Evolutionary conservation across 30 jellyfish, hydroid and myxozoan species (phyloP).

Genomic region (Hydra vulgaris): DNA sequence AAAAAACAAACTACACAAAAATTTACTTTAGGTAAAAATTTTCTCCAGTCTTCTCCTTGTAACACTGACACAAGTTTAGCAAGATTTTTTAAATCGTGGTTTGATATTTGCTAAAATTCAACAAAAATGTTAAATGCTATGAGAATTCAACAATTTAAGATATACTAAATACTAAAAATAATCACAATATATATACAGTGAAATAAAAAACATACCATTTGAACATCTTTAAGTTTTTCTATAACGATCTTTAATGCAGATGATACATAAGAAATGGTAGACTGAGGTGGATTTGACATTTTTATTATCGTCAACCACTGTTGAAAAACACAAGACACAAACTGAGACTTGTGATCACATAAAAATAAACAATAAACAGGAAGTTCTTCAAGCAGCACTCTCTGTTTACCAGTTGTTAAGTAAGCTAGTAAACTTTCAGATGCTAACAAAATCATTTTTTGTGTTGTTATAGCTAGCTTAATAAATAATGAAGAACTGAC

Average conservation of each 20-base stretch:
- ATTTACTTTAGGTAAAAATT: no score
- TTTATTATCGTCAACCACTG: constrained; percentile 17
- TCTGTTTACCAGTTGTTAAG: constrained; percentile 15
- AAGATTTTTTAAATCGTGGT: no score
- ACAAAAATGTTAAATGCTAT: no score
- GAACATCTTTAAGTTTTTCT: not conserved
- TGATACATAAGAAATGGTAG: constrained; percentile 15
- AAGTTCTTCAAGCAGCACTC: constrained; percentile 19
- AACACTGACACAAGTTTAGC: no score
- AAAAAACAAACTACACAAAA: no score
- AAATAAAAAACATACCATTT: no score
- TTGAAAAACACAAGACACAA: constrained; percentile 6
- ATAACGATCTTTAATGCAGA: constrained; percentile 1
- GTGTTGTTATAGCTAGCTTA: not conserved
- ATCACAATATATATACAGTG: no score
- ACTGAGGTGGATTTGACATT: constrained; percentile 20
- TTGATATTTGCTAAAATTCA: no score
- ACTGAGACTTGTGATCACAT: not conserved
- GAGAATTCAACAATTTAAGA: no score
- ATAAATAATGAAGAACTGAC: constrained; percentile 34
- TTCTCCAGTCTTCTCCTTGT: no score
- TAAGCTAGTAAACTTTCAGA: not conserved
- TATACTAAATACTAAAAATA: no score
- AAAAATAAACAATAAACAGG: constrained; percentile 11
- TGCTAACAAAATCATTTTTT: not conserved